Evolutionary conservation across 30 jellyfish, hydroid and myxozoan genomes (phyloP).

Genomic region (Sanderia malayensis): DNA sequence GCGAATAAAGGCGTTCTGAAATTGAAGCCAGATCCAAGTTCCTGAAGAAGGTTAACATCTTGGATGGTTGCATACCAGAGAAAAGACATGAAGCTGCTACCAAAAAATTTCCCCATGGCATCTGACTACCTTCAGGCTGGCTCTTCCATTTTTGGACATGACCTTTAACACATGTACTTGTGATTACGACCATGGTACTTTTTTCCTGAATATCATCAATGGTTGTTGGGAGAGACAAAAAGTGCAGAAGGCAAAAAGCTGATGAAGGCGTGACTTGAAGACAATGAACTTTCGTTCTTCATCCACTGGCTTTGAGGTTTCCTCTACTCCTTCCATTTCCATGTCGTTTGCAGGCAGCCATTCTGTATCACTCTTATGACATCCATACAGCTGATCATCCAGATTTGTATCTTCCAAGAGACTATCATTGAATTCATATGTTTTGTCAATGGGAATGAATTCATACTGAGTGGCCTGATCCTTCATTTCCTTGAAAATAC

Average conservation of each 20-base stretch:
- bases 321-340: background rate
- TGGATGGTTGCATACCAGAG: slow-evolving; percentile 27
- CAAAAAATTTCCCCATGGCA: slow-evolving; percentile 36
- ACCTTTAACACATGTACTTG: slow-evolving; percentile 11
- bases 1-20: slow-evolving; percentile 14
- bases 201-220: background rate
- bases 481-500: background rate
- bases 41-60: slow-evolving; percentile 10
- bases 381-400: background rate
- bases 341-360: background rate
- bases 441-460: background rate
- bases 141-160: slow-evolving; percentile 15
- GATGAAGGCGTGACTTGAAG: background rate
- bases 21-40: slow-evolving; percentile 6
- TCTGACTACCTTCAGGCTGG: slow-evolving; percentile 8
- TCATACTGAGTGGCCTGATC: background rate
- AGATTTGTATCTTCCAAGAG: background rate
- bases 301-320: background rate
- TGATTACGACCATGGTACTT: slow-evolving; percentile 3
- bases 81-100: slow-evolving; percentile 17
- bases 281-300: slow-evolving; percentile 14
- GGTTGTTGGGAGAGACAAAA: slow-evolving; percentile 25
- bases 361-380: background rate
- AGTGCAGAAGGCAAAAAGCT: background rate
- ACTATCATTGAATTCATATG: background rate